A percentile compares a stretch with the other conserved stretches of the same genome.
phyloP scores from a whole-genome alignment of 2,888 invertebrate genomes.

The Camptogramma bilineatum region DNA sequence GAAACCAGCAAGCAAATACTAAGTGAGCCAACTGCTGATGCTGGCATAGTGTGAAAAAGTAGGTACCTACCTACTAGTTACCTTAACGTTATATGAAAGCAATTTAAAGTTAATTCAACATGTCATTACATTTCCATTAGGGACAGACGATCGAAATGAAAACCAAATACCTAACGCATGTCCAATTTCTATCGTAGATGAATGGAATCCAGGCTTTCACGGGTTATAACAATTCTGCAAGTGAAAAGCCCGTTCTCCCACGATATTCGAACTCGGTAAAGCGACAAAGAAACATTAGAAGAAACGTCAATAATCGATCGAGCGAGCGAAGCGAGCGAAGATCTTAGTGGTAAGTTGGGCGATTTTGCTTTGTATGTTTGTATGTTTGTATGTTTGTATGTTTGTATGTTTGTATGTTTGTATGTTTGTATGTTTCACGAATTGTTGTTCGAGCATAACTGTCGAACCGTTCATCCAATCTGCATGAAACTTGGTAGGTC shows the following conservation, averaged over 20 bases:
- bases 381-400: no score
- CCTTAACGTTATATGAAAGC: background rate
- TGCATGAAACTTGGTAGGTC: no score
- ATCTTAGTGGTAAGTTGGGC: no score
- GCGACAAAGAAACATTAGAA: constrained; percentile 36
- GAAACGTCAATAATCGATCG: constrained; percentile 25
- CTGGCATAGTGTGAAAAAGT: no score
- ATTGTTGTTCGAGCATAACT: no score
- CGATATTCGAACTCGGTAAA: constrained; percentile 46
- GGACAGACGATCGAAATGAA: constrained; percentile 37
- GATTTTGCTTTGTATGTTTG: no score
- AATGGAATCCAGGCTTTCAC: constrained; percentile 46
- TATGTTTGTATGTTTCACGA: no score
- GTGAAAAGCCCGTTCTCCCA: constrained; percentile 52
- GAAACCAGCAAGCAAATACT: no score
- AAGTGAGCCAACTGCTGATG: no score
- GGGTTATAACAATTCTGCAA: constrained; percentile 45
- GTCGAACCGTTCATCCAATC: no score
- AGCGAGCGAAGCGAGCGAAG: no score
- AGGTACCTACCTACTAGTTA: background rate
- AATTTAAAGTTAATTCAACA: constrained; percentile 8
- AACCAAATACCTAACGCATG: constrained; percentile 50
- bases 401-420: no score
- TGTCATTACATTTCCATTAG: constrained; percentile 45
- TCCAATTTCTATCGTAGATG: constrained; percentile 44